Evolutionary conservation across 1,140 invertebrate species (phyloP).

Genomic region (Lasioglossum baleicum): DNA sequence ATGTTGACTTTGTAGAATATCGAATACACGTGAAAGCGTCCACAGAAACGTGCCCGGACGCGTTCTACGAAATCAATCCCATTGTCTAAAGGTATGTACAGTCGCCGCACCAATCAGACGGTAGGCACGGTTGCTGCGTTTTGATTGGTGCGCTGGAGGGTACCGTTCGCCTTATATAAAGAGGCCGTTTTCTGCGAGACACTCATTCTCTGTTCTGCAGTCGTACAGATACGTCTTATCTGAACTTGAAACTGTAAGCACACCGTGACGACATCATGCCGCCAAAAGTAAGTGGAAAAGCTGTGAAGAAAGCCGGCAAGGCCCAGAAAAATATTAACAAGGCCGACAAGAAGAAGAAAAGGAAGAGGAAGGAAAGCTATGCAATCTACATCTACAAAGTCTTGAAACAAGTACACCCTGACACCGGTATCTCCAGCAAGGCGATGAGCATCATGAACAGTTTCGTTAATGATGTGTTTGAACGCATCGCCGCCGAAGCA

Average conservation of each 20-base stretch:
- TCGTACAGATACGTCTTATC: no score
- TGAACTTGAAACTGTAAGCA: not conserved
- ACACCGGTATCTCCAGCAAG: constrained; percentile 85
- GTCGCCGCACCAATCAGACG: not conserved
- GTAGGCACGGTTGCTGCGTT: no score
- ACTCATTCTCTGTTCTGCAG: not conserved
- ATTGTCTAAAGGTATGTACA: not conserved
- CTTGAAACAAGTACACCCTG: constrained; percentile 85
- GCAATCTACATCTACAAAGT: constrained; percentile 87
- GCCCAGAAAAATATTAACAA: constrained; percentile 80
- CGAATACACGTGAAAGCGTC: not conserved
- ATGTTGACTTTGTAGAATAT: not conserved
- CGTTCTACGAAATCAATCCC: constrained; percentile 14
- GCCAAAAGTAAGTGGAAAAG: constrained; percentile 72
- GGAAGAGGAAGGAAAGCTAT: constrained; percentile 84
- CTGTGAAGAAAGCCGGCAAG: constrained; percentile 79
- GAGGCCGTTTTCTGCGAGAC: no score
- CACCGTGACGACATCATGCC: constrained; percentile 64
- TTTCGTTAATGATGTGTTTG: constrained; percentile 86
- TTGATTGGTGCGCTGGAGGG: not conserved
- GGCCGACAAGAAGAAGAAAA: constrained; percentile 80
- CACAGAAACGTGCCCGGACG: not conserved
- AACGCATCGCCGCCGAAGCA: constrained; percentile 85
- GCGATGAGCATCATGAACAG: constrained; percentile 84
- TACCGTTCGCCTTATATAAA: not conserved